phyloP scores from a whole-genome alignment of 2,113 vertebrate species.

The Podiceps cristatus region DNA sequence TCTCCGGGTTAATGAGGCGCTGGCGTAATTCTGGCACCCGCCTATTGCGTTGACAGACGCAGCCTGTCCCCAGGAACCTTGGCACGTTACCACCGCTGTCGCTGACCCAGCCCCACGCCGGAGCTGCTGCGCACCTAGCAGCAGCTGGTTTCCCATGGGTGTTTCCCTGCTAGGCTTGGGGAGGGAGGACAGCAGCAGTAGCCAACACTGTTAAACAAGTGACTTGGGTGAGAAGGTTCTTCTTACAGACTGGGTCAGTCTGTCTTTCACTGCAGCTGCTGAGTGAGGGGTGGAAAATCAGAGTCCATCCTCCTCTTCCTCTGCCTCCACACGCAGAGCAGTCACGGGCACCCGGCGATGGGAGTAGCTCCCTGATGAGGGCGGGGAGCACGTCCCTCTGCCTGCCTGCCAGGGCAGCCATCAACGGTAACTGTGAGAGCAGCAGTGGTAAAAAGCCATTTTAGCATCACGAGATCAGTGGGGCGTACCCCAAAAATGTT shows the following conservation, averaged over 20 bases:
- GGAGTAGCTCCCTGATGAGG: not conserved
- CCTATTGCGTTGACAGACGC: not conserved
- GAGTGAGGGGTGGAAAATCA: not conserved
- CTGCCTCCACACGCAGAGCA: rapidly evolving
- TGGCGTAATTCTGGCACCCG: not conserved
- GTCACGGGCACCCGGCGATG: not conserved
- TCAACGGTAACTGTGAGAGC: rapidly evolving
- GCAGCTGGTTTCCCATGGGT: not conserved
- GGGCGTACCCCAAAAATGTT: rapidly evolving
- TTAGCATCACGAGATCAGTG: not conserved
- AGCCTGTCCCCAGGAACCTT: not conserved
- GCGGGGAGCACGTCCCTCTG: not conserved
- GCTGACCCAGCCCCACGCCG: rapidly evolving
- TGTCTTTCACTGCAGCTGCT: not conserved
- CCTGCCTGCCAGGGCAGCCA: not conserved
- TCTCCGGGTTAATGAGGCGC: constrained; percentile 4
- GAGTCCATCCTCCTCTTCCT: not conserved
- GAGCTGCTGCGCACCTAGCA: not conserved
- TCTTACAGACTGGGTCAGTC: not conserved
- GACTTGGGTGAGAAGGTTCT: not conserved
- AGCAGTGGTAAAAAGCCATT: not conserved
- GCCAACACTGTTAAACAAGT: not conserved
- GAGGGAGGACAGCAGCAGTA: not conserved
- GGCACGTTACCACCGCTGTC: rapidly evolving
- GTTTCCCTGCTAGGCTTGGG: not conserved